phyloP scores from a whole-genome alignment of 2,797 vertebrate species.

The Smutsia temminckii region DNA sequence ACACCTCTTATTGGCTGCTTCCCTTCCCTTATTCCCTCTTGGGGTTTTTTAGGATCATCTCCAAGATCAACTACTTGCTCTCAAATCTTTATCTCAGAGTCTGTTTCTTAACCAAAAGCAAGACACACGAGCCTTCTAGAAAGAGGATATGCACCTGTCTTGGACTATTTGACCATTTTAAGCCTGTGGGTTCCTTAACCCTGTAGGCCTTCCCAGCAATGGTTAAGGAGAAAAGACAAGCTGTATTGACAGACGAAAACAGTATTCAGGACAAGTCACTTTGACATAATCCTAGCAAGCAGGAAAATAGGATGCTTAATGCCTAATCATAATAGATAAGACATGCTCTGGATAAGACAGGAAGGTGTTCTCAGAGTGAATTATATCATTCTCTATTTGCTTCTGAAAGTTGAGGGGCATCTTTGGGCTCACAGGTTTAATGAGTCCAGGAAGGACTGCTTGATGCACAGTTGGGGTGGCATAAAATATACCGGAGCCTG shows the following conservation, averaged over 20 bases:
- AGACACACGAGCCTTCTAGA: background rate
- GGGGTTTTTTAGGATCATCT: background rate
- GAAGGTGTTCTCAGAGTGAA: constrained; percentile 75
- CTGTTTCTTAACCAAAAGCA: background rate
- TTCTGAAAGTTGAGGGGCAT: constrained; percentile 71
- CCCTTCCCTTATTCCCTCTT: fast-evolving
- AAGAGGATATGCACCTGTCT: background rate
- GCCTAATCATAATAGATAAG: constrained; percentile 76
- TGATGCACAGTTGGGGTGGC: constrained; percentile 57
- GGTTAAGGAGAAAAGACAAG: constrained; percentile 55
- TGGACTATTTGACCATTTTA: background rate
- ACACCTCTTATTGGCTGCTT: fast-evolving
- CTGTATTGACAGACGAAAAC: constrained; percentile 30
- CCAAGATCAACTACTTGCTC: background rate
- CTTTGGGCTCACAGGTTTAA: constrained; percentile 67
- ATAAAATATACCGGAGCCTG: constrained; percentile 41
- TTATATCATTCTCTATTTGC: constrained; percentile 76
- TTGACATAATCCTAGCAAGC: constrained; percentile 73
- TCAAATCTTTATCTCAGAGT: background rate
- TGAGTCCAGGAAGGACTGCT: constrained; percentile 58
- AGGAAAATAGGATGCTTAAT: constrained; percentile 56
- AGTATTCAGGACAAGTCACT: constrained; percentile 52
- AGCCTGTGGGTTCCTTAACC: background rate
- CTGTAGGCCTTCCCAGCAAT: background rate
- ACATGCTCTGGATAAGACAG: constrained; percentile 74